A percentile compares a stretch with the other conserved stretches of the same genome.
Conservation (phyloP, 2,113 vertebrate genomes). For the Centropus bengalensis region DNA sequence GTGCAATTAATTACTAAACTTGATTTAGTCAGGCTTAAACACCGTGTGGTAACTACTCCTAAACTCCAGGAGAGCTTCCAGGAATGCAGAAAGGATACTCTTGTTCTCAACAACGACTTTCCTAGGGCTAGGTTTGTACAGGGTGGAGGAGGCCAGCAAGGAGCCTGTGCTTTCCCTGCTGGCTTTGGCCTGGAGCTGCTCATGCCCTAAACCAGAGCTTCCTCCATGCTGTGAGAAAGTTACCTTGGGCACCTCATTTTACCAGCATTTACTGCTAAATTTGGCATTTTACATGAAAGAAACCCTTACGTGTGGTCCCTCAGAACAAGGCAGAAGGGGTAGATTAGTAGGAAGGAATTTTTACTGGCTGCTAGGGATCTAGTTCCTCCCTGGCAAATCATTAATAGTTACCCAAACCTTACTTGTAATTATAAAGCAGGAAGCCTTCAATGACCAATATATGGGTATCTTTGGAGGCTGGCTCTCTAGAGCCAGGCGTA, state of each 20-base stretch:
- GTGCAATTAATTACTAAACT: neutral
- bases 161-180: neutral
- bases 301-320: accelerated
- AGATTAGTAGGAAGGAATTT: neutral
- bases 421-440: constrained; percentile 93
- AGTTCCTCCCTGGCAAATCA: neutral
- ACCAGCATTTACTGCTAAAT: neutral
- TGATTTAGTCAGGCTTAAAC: neutral
- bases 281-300: neutral
- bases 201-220: neutral
- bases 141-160: neutral
- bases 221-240: neutral
- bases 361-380: neutral
- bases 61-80: neutral
- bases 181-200: neutral
- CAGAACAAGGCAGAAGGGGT: neutral
- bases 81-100: neutral
- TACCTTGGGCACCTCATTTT: neutral
- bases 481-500: constrained; percentile 44
- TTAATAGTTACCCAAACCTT: constrained; percentile 16
- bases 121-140: neutral
- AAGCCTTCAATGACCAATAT: constrained; percentile 94
- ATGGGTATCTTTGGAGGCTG: constrained; percentile 75
- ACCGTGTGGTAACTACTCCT: neutral
- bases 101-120: neutral